Conservation (phyloP, 2,113 vertebrate genomes). For the Zeus faber region DNA sequence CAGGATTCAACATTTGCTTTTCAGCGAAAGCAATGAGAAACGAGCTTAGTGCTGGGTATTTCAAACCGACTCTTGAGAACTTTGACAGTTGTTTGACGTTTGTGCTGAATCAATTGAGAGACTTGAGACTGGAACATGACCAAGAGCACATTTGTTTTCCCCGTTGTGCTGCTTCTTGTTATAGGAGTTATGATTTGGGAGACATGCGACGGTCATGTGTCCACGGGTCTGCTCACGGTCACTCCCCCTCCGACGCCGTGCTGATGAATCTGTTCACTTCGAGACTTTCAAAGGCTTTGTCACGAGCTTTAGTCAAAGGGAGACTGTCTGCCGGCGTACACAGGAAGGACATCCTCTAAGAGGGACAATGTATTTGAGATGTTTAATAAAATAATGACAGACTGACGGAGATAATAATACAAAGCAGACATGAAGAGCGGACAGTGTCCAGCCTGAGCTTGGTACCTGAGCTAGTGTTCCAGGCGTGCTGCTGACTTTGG, state of each 20-base stretch:
- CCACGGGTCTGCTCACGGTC: not conserved
- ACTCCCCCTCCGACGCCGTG: not conserved
- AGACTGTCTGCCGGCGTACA: constrained; percentile 69
- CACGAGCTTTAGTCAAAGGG: constrained; percentile 35
- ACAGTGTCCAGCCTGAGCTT: no score
- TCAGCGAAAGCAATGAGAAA: no score
- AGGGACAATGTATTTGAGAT: constrained; percentile 9
- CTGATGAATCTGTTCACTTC: constrained; percentile 5
- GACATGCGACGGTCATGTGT: constrained; percentile 5
- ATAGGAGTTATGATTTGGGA: no score
- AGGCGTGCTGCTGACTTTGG: constrained; percentile 59
- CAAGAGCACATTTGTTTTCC: no score
- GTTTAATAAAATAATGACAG: not conserved
- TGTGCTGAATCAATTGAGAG: no score
- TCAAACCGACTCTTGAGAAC: no score
- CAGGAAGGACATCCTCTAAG: constrained; percentile 63
- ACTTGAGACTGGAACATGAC: no score
- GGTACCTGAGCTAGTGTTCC: constrained; percentile 69
- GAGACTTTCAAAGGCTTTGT: constrained; percentile 34
- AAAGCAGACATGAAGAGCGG: not conserved
- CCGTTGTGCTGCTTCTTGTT: no score
- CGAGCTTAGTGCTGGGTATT: no score
- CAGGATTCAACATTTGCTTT: no score
- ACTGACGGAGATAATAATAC: not conserved
- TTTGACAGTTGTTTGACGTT: no score